Evolutionary conservation across 1,140 invertebrate species (phyloP).

Genomic region (Pogonognathellus flavescens): DNA sequence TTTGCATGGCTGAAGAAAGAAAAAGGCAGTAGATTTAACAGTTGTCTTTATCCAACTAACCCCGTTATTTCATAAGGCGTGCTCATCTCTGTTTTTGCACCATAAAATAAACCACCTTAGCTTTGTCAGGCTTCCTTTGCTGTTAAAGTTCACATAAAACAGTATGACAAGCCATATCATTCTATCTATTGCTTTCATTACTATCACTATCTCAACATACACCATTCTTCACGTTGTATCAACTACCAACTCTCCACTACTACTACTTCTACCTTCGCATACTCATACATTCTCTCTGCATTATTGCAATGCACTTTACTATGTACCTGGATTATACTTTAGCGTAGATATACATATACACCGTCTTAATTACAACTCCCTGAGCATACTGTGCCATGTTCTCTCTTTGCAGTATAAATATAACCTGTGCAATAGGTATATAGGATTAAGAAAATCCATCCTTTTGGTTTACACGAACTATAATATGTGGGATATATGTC

Average conservation of each 20-base stretch:
- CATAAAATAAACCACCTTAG: constrained; percentile 11
- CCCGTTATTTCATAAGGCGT: constrained; percentile 54
- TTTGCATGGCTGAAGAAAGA: constrained; percentile 54
- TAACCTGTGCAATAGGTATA: no score
- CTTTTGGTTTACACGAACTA: no score
- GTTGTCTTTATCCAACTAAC: constrained; percentile 58
- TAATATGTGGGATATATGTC: no score
- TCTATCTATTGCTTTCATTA: constrained; percentile 26
- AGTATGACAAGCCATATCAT: constrained; percentile 29
- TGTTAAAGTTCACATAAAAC: constrained; percentile 43
- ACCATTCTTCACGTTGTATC: not conserved
- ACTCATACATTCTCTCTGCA: no score
- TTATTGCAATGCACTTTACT: no score
- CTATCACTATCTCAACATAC: constrained; percentile 7
- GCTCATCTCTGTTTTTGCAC: constrained; percentile 39
- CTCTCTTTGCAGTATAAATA: no score
- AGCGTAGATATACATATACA: no score
- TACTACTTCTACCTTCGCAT: no score
- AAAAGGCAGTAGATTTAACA: constrained; percentile 54
- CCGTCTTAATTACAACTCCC: no score
- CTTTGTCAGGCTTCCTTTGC: constrained; percentile 16
- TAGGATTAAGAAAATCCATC: no score
- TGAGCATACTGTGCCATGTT: no score
- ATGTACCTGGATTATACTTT: no score
- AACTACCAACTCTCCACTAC: not conserved